Evolutionary conservation across 2,888 invertebrate species (phyloP), one percentile per base, ranked within the genome.

Genomic region (Julus scanicus): DNA sequence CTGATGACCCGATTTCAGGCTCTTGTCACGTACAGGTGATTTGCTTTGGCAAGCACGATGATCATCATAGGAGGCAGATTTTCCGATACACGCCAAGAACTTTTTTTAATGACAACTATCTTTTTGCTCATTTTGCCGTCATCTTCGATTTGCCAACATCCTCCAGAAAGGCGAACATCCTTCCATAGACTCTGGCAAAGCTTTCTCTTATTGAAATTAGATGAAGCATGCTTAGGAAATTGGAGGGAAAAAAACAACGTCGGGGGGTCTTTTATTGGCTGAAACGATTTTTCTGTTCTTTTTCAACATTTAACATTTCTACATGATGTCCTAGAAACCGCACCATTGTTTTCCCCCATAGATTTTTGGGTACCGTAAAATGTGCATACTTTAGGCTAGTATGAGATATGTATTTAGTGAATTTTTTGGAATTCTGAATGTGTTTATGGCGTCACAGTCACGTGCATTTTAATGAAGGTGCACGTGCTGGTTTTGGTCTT

Each of bases 211-310:
- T 84, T 84, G 84, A 84, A 84, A 84, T 84, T 84, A 48, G 84
- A 84, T 84, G 84, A 84, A 48, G 84, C 84, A 84, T 84, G 84
- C 44, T 84, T 84, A 84, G 40, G 84, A 84, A 84, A 84, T 84
- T 84, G 84, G n/a, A 39, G n/a, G n/a, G 84, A 84, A 39, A 84
- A 84, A 84, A 84, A 84, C 44, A 84, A 17, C 40, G 40, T 84
- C 17, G n/a, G 39, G 39, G 44, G 84, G 40, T 84, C 40, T 48
- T 44, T 84, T 39, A 84, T 84, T 84, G 84, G 40, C 40, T 39
- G 40, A 39, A 84, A 84, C 17, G 44, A 11, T 44, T 39, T 84
- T 83, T 83, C 9, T 53, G 53, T 53, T 8, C 53, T 48, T 2
- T 11, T 53, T 15, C n/a, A n/a, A 3, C n/a, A n/a, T 63, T 63